Evolutionary conservation across 2,888 invertebrate genomes (phyloP), one percentile per base, ranked within the genome.

Genomic region (Asteroscopus sphinx): DNA sequence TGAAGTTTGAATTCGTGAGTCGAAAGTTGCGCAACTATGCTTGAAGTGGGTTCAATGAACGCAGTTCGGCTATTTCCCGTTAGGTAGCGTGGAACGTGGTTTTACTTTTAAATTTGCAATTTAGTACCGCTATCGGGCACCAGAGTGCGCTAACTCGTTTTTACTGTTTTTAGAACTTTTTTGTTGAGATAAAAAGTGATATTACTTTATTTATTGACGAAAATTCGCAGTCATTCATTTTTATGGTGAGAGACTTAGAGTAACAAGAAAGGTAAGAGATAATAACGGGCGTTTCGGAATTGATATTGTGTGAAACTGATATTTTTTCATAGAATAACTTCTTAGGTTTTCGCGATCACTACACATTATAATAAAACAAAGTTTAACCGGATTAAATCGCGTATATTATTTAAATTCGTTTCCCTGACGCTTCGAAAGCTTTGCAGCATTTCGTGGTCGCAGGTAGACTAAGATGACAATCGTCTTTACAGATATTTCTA

Each of bases 71-170:
- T 83, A 81, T 84, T 79, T 87, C 81, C 94, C 93, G 93, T 93
- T 94, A 93, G 88, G 47, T 76, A 80, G 85, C 86, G 90, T 87
- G 87, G 90, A 89, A 77, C 74, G 41, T 77, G 82, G 85, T 92
- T 92, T 92, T 93, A 92, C 92, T 92, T 93, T 92, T 91, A 88
- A 87, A 89, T 88, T 89, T 78, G 88, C 88, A 78, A 87, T 85
- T 83, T 87, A 80, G 82, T 93, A 86, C 89, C 88, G 92, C 93
- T 93, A 93, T 83, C 68, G 66, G 80, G 68, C 82, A 83, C 83
- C 74, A 93, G 93, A 92, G 88, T 83, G 87, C 86, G 82, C 73
- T 84, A 73, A 77, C 81, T 74, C 59, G 67, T 67, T 69, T 21
- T 68, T 67, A 76, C 70, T 65, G 65, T 60, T 68, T 56, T 47